A percentile compares a stretch with the other conserved stretches of the same genome.
These are phyloP conservation scores for Benitochromis conjunctus DNA, from an alignment of 2,113 vertebrate species.

Conservation along the genomic window DNA sequence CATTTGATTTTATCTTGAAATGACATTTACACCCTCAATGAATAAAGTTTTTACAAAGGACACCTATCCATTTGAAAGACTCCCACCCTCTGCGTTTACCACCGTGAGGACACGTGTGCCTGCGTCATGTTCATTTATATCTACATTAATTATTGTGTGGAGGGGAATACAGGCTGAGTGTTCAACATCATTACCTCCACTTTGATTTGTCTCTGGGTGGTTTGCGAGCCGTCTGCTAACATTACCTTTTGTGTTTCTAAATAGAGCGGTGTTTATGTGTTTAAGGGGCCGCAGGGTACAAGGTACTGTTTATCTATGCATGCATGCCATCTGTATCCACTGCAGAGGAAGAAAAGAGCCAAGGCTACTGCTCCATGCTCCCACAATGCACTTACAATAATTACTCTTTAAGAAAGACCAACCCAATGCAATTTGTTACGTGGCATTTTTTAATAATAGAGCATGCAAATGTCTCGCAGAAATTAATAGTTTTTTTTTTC, in stretches of 20 bases:
- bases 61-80: not conserved
- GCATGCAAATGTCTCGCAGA: not conserved
- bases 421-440: not conserved
- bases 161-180: not conserved
- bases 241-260: slow-evolving; percentile 36
- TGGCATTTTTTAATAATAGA: not conserved
- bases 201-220: slow-evolving; percentile 26
- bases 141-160: not conserved
- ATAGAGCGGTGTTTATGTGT: slow-evolving; percentile 20
- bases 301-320: slow-evolving; percentile 24
- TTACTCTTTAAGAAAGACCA: not conserved
- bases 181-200: slow-evolving; percentile 42
- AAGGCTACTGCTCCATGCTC: not conserved
- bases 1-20: not conserved
- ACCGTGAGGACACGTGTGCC: not conserved
- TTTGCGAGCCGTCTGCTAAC: slow-evolving; percentile 1
- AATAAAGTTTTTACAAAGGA: not conserved
- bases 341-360: not conserved
- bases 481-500: not conserved
- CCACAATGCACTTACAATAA: not conserved
- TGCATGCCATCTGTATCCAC: slow-evolving; percentile 27
- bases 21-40: not conserved
- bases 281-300: slow-evolving; percentile 3
- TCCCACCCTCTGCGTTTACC: not conserved
- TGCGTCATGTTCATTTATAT: not conserved